Percentiles rank a stretch among this genome's conserved stretches.
Conservation (phyloP, 2,888 invertebrate species). For the Cacoxenus indagator region DNA sequence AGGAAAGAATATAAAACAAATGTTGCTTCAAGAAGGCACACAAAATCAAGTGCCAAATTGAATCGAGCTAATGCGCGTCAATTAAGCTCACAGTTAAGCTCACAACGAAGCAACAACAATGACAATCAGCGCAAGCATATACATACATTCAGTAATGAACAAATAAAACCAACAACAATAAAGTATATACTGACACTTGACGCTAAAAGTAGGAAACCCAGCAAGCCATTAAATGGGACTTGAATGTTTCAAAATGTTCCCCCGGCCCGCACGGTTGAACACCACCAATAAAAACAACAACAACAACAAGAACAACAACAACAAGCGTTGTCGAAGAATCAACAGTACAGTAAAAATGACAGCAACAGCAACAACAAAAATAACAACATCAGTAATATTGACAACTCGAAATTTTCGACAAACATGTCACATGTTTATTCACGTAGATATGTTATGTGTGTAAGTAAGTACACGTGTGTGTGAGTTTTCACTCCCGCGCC, state of each 20-base stretch:
- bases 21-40: too few relatives aligned
- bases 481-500: too few relatives aligned
- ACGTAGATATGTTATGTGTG: too few relatives aligned
- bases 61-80: slow-evolving; percentile 60
- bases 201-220: slow-evolving; percentile 60
- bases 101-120: slow-evolving; percentile 5
- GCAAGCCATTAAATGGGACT: slow-evolving; percentile 58
- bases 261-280: too few relatives aligned
- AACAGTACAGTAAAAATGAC: slow-evolving; percentile 31
- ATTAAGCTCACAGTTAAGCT: slow-evolving; percentile 30
- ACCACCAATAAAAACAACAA: neutral
- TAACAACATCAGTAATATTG: neutral
- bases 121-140: slow-evolving; percentile 12
- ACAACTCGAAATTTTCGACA: slow-evolving; percentile 55
- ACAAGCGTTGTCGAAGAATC: too few relatives aligned
- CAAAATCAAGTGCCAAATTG: slow-evolving; percentile 45
- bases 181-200: slow-evolving; percentile 49
- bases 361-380: neutral
- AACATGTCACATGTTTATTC: slow-evolving; percentile 63
- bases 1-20: neutral
- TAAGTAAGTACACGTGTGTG: too few relatives aligned
- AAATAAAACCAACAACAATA: too few relatives aligned
- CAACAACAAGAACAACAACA: too few relatives aligned
- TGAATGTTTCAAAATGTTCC: too few relatives aligned
- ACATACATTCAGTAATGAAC: slow-evolving; percentile 15